Percentiles rank a stretch among this genome's conserved stretches.
Conservation (phyloP, 2,113 vertebrate genomes). For the Hyaena hyaena region DNA sequence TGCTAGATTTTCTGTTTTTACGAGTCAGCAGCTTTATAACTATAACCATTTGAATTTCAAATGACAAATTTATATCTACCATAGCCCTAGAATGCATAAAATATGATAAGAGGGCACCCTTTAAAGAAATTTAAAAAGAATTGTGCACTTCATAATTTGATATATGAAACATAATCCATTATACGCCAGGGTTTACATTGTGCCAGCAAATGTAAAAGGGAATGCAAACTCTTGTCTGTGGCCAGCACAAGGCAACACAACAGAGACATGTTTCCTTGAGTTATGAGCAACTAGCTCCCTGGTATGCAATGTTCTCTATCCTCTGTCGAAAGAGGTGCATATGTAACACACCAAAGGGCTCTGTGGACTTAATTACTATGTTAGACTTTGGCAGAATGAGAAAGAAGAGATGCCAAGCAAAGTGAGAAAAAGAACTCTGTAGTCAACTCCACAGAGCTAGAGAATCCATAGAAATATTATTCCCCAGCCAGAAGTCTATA, state of each 20-base stretch:
- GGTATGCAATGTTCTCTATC: neutral
- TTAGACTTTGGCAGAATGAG: conserved; percentile 62
- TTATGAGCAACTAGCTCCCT: conserved; percentile 9
- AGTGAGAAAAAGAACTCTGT: conserved; percentile 48
- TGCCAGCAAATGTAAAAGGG: conserved; percentile 38
- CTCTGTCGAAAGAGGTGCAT: neutral
- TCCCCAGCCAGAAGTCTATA: neutral
- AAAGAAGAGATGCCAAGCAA: conserved; percentile 51
- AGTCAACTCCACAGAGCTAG: neutral
- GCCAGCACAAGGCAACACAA: neutral
- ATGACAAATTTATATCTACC: conserved; percentile 93
- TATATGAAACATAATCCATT: conserved; percentile 81
- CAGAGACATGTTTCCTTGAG: conserved; percentile 29
- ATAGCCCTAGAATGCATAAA: conserved; percentile 87
- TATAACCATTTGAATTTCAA: conserved; percentile 94
- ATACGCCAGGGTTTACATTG: conserved; percentile 68
- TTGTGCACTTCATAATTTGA: conserved; percentile 81
- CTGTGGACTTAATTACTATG: conserved; percentile 72
- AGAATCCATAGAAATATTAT: conserved; percentile 33
- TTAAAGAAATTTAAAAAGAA: conserved; percentile 83
- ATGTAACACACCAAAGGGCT: conserved; percentile 58
- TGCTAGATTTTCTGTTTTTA: conserved; percentile 87
- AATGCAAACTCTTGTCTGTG: conserved; percentile 18
- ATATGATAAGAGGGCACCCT: conserved; percentile 87
- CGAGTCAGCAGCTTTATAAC: conserved; percentile 94